These are phyloP conservation scores for Drymodes brunneopygia DNA, from an alignment of 2,113 vertebrate genomes.

Conservation along the genomic window DNA sequence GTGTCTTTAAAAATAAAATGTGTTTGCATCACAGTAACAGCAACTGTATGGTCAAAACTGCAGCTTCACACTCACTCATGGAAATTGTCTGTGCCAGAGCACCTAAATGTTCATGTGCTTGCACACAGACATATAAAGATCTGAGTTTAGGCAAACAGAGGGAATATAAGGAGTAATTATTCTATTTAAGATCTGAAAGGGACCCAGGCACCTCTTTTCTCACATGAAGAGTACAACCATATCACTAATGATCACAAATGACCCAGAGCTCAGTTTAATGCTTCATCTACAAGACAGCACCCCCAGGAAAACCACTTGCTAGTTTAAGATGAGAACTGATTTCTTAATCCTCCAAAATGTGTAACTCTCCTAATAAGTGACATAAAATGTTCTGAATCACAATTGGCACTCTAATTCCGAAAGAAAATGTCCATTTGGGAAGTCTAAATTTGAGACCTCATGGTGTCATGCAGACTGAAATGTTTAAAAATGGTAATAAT, in stretches of 20 bases:
- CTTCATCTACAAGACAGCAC: neutral
- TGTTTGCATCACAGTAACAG: neutral
- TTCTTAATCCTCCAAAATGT: slow-evolving; percentile 7
- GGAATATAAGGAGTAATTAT: neutral
- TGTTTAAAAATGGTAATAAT: neutral
- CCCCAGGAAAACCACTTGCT: neutral
- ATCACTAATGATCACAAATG: neutral
- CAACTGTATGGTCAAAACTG: neutral
- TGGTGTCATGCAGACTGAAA: slow-evolving; percentile 20
- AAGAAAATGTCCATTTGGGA: slow-evolving; percentile 15
- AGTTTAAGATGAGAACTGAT: neutral
- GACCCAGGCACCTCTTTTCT: neutral
- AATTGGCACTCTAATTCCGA: neutral
- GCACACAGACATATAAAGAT: neutral
- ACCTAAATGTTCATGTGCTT: neutral
- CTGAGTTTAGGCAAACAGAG: neutral
- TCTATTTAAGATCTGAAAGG: neutral
- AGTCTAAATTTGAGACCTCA: slow-evolving; percentile 20
- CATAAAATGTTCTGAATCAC: neutral
- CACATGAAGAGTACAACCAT: neutral
- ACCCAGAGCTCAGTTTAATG: neutral
- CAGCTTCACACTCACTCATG: neutral
- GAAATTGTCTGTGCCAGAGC: neutral
- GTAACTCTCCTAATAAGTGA: slow-evolving; percentile 11
- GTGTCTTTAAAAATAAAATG: neutral